These are phyloP conservation scores for Mnemiopsis leidyi DNA, from an alignment of 37 sponge, comb jelly and placozoan species.

Conservation along the genomic window DNA sequence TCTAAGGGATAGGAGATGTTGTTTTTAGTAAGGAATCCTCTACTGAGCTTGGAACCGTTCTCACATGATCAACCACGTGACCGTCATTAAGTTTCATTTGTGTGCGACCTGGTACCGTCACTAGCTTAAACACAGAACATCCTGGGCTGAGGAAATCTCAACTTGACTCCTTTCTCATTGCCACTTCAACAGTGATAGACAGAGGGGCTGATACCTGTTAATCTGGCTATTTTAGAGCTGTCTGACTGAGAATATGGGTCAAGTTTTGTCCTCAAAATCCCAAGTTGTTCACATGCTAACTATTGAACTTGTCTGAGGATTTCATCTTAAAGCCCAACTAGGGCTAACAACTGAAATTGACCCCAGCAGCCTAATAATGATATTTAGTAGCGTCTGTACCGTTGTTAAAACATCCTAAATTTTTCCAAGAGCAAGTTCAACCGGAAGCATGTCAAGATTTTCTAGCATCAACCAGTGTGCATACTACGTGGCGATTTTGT, in stretches of 20 bases:
- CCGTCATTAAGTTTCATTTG: not conserved
- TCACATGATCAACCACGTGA: not conserved
- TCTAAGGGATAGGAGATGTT: too few relatives aligned
- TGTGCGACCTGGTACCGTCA: not conserved
- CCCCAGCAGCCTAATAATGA: too few relatives aligned
- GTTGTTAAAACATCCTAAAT: too few relatives aligned
- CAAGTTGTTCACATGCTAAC: not conserved
- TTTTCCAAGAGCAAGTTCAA: not conserved
- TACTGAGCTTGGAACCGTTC: not conserved
- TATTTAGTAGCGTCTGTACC: too few relatives aligned
- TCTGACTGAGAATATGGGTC: too few relatives aligned
- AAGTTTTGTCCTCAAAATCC: not conserved
- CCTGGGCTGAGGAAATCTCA: not conserved
- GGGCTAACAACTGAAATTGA: too few relatives aligned
- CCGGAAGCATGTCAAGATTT: not conserved
- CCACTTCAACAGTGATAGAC: too few relatives aligned
- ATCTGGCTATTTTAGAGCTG: too few relatives aligned
- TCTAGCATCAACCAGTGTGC: not conserved
- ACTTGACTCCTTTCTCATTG: not conserved
- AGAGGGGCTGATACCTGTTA: too few relatives aligned
- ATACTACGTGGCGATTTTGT: not conserved
- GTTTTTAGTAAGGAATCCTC: too few relatives aligned
- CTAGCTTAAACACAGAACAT: not conserved
- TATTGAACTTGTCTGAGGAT: not conserved
- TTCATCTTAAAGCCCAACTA: too few relatives aligned